phyloP scores from a whole-genome alignment of 2,888 invertebrate genomes.

The Lycocerus yunnanus region DNA sequence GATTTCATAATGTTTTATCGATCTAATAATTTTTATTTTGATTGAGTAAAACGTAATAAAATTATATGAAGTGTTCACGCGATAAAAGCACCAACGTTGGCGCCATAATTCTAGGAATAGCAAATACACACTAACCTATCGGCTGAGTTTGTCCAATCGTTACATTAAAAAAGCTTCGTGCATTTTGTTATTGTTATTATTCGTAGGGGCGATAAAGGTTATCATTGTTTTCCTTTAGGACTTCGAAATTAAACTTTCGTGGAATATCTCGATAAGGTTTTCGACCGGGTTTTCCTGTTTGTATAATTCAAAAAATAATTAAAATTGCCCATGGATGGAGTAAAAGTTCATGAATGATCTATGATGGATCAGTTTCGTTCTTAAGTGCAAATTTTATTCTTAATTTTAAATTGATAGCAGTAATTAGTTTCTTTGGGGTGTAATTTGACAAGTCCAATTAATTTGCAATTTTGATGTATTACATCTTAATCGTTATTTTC shows the following conservation, averaged over 20 bases:
- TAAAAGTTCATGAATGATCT: not conserved
- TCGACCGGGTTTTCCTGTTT: not conserved
- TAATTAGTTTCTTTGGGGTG: not conserved
- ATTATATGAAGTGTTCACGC: slow-evolving; percentile 8
- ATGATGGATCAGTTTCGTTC: not conserved
- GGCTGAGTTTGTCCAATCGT: not conserved
- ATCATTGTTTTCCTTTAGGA: not conserved
- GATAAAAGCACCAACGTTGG: slow-evolving; percentile 9
- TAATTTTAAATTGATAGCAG: not conserved
- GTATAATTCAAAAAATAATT: not conserved
- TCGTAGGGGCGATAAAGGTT: not conserved
- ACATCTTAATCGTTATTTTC: not conserved
- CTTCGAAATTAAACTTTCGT: not conserved
- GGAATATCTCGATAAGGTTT: not conserved
- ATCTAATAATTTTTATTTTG: not conserved
- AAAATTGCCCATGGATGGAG: not conserved
- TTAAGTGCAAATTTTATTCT: not conserved
- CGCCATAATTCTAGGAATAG: slow-evolving; percentile 20
- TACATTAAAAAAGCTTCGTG: not conserved
- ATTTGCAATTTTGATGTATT: not conserved
- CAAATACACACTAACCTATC: slow-evolving; percentile 1
- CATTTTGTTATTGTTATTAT: not conserved
- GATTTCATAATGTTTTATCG: not conserved
- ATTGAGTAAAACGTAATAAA: not conserved
- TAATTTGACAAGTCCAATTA: not conserved